Evolutionary conservation across 2,113 vertebrate species (phyloP), one percentile per base, ranked within the genome.

Genomic region (Cochlearius cochlearius): DNA sequence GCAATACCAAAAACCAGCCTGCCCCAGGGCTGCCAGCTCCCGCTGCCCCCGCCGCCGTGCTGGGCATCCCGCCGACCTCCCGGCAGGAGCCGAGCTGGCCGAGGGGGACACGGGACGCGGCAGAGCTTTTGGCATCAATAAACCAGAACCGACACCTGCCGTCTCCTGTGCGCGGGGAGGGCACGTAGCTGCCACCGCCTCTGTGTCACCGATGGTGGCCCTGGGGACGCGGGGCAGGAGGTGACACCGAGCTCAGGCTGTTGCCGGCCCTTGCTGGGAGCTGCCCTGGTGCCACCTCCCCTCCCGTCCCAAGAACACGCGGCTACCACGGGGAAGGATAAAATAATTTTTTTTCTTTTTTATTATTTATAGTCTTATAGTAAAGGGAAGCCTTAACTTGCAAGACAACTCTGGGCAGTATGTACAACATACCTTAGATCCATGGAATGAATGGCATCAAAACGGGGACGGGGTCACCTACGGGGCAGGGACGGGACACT

Each of bases 371-470:
- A 99, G 98, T 99, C 99, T 99, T 98, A 99, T 99, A 99, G 99
- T 99, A 99, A 99, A 99, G 99, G 98, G 98, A 98, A 98, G 99
- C 98, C 99, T 99, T 98, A 99, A 99, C 99, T 99, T 99, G 99
- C 98, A 99, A 99, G 99, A 99, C 99, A 99, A 98, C 98, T 98
- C 95, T 98, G 98, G 98, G 99, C 98, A 99, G 99, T 99, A 99
- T 99, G 99, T 99, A 99, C 99, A 99, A 99, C 99, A 99, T 99
- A 99, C 99, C 98, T 99, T 99, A 98, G 98, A 98, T 99, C 98
- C 98, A 98, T 98, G 98, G 98, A 99, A 98, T 98, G 98, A 99
- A 98, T 98, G 98, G 98, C 98, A 98, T 98, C 97, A 98, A 98
- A 92, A 98, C 38, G 94, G 97, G 49, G 96, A 94, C 88, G 95